phyloP scores from a whole-genome alignment of 2,797 vertebrate genomes.

The Bovichtus variegatus region DNA sequence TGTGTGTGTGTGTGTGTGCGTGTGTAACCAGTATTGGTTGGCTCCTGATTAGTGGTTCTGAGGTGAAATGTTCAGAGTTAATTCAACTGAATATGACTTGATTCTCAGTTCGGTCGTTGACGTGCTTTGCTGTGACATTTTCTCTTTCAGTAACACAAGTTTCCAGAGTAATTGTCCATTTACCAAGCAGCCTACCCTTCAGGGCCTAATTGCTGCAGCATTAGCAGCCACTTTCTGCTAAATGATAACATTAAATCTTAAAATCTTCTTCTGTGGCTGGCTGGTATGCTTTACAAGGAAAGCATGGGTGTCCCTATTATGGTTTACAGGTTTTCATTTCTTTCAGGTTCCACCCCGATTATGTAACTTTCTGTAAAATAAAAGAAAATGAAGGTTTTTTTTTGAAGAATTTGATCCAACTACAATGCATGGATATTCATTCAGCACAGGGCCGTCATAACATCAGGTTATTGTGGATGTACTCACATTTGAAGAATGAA shows the following conservation, averaged over 20 bases:
- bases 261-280: background rate
- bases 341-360: background rate
- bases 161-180: conserved; percentile 14
- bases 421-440: background rate
- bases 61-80: background rate
- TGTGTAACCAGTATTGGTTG: background rate
- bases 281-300: background rate
- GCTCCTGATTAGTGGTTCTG: background rate
- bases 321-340: background rate
- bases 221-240: conserved; percentile 7
- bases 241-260: conserved; percentile 10
- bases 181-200: conserved; percentile 6
- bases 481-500: no score
- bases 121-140: conserved; percentile 7
- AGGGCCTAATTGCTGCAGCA: conserved; percentile 30
- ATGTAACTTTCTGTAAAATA: background rate
- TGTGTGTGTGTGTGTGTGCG: no score
- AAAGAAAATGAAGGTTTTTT: background rate
- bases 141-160: conserved; percentile 2
- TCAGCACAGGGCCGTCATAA: background rate
- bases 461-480: no score
- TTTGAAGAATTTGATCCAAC: no score
- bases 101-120: background rate
- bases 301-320: background rate
- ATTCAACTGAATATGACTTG: background rate